Evolutionary conservation across 2,113 vertebrate genomes (phyloP).

Genomic region (Antechinus stuartii): DNA sequence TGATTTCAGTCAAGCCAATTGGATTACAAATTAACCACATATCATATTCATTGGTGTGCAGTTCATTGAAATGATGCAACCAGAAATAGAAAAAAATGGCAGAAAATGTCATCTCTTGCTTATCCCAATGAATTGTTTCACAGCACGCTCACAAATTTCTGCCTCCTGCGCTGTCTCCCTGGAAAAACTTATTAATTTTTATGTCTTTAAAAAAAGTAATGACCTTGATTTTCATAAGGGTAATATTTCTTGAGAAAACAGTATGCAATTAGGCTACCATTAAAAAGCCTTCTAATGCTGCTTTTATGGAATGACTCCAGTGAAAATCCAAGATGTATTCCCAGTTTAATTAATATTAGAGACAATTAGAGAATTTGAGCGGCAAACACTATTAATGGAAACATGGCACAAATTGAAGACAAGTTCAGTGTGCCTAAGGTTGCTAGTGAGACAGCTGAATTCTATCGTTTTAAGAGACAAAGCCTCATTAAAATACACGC

Average conservation of each 20-base stretch:
- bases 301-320: slow-evolving; percentile 54
- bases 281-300: slow-evolving; percentile 61
- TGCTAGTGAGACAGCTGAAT: slow-evolving; percentile 18
- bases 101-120: slow-evolving; percentile 7
- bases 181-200: slow-evolving; percentile 42
- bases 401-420: not conserved
- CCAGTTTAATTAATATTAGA: slow-evolving; percentile 62
- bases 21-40: not conserved
- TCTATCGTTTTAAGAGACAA: slow-evolving; percentile 37
- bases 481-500: not conserved
- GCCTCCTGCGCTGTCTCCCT: slow-evolving; percentile 50
- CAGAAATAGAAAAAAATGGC: not conserved
- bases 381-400: slow-evolving; percentile 43
- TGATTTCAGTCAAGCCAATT: slow-evolving; percentile 8
- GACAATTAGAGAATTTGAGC: slow-evolving; percentile 64
- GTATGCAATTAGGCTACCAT: slow-evolving; percentile 36
- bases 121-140: not conserved
- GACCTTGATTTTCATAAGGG: slow-evolving; percentile 68
- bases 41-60: not conserved
- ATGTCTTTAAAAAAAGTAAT: slow-evolving; percentile 41
- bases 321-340: slow-evolving; percentile 54
- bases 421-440: slow-evolving; percentile 23
- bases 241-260: slow-evolving; percentile 62
- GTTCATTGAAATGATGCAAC: slow-evolving; percentile 5
- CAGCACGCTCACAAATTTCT: slow-evolving; percentile 42